These are phyloP conservation scores for Plebejus melissa DNA, from an alignment of 2,888 invertebrate genomes.

Conservation along the genomic window DNA sequence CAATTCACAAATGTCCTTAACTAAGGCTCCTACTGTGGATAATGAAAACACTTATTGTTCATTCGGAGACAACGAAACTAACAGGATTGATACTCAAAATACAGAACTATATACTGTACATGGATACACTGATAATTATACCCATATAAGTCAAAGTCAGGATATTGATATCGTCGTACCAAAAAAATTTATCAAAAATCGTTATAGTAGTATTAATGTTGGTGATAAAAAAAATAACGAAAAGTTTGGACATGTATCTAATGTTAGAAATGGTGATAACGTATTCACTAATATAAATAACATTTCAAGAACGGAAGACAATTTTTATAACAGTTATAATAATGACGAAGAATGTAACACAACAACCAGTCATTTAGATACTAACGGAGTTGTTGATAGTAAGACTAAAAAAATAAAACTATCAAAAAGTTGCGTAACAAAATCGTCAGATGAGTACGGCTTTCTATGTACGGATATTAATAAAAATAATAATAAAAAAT, in stretches of 20 bases:
- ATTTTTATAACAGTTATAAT: not conserved
- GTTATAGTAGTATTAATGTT: not conserved
- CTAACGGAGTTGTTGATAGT: not conserved
- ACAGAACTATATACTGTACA: conserved; percentile 28
- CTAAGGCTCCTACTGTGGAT: not conserved
- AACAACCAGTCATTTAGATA: not conserved
- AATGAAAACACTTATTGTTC: conserved; percentile 18
- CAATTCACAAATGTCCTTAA: not conserved
- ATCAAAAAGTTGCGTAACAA: not conserved
- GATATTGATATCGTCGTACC: conserved; percentile 22
- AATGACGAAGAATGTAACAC: not conserved
- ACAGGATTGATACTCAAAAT: conserved; percentile 23
- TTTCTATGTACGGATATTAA: not conserved
- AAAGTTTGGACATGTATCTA: not conserved
- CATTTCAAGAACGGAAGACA: not conserved
- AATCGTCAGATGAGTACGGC: not conserved
- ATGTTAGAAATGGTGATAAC: not conserved
- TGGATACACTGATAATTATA: conserved; percentile 22
- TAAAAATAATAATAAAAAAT: not conserved
- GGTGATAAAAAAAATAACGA: not conserved
- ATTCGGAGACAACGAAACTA: not conserved
- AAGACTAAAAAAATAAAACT: not conserved
- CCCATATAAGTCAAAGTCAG: conserved; percentile 29
- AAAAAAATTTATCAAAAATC: conserved; percentile 9
- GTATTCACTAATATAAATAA: not conserved